Percentiles rank a stretch among this genome's conserved stretches.
phyloP scores from a whole-genome alignment of 2,888 invertebrate genomes.

The Acleris emargana region DNA sequence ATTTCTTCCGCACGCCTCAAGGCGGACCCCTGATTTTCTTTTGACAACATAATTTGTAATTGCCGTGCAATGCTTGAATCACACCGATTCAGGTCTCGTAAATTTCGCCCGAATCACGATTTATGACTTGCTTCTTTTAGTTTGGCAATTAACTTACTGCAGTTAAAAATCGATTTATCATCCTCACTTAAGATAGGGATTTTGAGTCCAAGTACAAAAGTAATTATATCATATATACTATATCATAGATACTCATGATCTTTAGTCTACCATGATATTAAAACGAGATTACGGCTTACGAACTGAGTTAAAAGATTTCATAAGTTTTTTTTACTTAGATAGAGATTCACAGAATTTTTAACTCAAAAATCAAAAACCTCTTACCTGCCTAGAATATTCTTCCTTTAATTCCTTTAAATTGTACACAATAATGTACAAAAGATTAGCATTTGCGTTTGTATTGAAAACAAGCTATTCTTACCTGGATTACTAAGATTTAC shows the following conservation, averaged over 20 bases:
- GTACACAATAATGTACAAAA: too few relatives aligned
- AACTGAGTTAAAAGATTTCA: too few relatives aligned
- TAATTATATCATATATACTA: not conserved
- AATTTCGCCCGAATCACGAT: conserved; percentile 41
- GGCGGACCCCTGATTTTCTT: conserved; percentile 25
- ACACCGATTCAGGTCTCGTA: conserved; percentile 47
- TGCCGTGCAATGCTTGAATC: conserved; percentile 46
- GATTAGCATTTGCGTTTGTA: too few relatives aligned
- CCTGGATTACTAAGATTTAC: not conserved
- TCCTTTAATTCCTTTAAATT: too few relatives aligned
- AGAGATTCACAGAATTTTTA: too few relatives aligned
- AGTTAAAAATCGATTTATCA: conserved; percentile 26
- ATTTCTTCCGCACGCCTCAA: conserved; percentile 26
- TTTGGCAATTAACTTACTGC: conserved; percentile 12
- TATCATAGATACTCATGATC: not conserved
- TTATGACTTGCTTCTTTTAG: conserved; percentile 16
- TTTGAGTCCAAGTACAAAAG: not conserved
- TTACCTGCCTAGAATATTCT: too few relatives aligned
- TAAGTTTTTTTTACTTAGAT: too few relatives aligned
- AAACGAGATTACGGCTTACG: too few relatives aligned
- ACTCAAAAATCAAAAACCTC: too few relatives aligned
- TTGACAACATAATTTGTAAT: conserved; percentile 44
- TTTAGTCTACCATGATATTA: not conserved
- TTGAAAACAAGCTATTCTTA: not conserved
- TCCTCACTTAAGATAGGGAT: not conserved